A percentile compares a stretch with the other conserved stretches of the same genome.
These are phyloP conservation scores for Vireo altiloquus DNA, from an alignment of 2,113 vertebrate genomes.

Conservation along the genomic window DNA sequence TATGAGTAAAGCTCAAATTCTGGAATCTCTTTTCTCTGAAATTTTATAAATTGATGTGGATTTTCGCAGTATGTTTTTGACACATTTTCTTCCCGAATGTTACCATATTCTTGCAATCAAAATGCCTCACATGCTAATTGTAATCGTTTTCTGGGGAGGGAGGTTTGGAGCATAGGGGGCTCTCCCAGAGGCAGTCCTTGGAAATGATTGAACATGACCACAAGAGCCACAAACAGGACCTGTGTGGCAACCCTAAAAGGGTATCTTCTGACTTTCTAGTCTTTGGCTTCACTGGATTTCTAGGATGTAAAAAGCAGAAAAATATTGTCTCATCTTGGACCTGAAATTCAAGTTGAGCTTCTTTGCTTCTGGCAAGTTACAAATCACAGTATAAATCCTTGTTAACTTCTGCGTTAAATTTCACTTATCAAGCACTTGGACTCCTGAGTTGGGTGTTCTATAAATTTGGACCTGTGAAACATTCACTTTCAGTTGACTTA, in stretches of 20 bases:
- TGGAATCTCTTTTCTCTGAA: background rate
- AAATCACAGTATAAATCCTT: background rate
- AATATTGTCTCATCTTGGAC: background rate
- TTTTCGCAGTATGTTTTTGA: background rate
- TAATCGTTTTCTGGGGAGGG: background rate
- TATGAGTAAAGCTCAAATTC: background rate
- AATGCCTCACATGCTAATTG: background rate
- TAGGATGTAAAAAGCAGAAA: background rate
- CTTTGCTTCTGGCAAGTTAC: background rate
- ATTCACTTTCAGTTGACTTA: background rate
- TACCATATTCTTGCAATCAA: background rate
- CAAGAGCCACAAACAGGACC: background rate
- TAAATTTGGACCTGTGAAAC: background rate
- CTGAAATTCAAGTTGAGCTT: background rate
- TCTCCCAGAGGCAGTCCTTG: background rate
- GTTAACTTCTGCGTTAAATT: background rate
- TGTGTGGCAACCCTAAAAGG: background rate
- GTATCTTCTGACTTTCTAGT: background rate
- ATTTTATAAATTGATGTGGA: background rate
- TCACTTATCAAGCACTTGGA: fast-evolving
- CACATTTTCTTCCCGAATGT: background rate
- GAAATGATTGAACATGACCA: background rate
- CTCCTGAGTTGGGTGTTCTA: background rate
- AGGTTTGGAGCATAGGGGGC: background rate
- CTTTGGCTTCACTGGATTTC: background rate